Evolutionary conservation across 2,113 vertebrate species (phyloP).

Genomic region (Corythornis cristatus): DNA sequence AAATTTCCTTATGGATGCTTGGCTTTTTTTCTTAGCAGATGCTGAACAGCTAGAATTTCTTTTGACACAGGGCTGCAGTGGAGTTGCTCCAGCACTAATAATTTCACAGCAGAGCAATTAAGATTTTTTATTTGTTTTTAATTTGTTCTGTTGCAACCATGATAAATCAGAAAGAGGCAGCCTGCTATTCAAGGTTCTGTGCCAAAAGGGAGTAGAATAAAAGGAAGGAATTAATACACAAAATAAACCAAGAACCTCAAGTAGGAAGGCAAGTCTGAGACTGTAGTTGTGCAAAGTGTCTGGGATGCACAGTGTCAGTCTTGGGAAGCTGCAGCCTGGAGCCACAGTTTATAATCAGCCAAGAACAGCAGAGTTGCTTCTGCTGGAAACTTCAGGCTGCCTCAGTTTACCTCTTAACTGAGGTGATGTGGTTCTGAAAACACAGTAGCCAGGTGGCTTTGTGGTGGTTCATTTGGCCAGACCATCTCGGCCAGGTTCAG

Average conservation of each 20-base stretch:
- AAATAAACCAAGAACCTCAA: background rate
- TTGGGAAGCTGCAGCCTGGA: slow-evolving; percentile 53
- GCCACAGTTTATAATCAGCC: slow-evolving; percentile 41
- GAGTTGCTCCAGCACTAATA: slow-evolving; percentile 24
- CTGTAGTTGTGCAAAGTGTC: slow-evolving; percentile 12
- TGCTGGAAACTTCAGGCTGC: slow-evolving; percentile 7
- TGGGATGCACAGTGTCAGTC: slow-evolving; percentile 49
- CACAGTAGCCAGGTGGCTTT: background rate
- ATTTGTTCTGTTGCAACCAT: slow-evolving; percentile 23
- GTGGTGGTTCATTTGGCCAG: background rate
- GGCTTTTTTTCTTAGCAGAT: background rate
- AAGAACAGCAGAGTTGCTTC: slow-evolving; percentile 33
- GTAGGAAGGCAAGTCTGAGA: slow-evolving; percentile 20
- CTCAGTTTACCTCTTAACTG: slow-evolving; percentile 17
- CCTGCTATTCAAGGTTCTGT: slow-evolving; percentile 13
- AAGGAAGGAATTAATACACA: background rate
- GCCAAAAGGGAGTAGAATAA: slow-evolving; percentile 37
- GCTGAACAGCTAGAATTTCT: background rate
- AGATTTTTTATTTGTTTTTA: background rate
- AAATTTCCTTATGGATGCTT: background rate
- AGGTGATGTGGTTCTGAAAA: background rate
- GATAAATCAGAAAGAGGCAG: slow-evolving; percentile 51
- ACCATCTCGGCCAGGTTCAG: background rate
- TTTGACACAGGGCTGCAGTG: background rate
- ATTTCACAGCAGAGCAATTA: slow-evolving; percentile 19